Base-by-base conservation (phyloP, 2,113 vertebrate genomes). In the Grus americana region DNA sequence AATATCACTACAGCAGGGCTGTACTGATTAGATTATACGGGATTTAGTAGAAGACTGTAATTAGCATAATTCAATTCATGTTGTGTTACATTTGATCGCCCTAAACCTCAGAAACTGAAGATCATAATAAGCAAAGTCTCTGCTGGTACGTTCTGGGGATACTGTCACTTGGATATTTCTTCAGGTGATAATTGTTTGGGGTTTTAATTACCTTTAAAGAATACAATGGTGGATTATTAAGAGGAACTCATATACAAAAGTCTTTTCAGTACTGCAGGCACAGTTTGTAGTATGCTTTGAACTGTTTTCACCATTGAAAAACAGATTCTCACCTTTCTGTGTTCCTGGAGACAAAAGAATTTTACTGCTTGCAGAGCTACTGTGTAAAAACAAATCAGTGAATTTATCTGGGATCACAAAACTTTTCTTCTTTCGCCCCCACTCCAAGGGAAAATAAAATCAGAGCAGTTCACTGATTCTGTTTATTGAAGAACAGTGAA, bases 31-130 rank as follows among this genome's bases (percentile, higher is more conserved):
- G 78, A 66, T 91, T 86, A 57, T 2, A 0, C 1, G 4, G 32
- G 40, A 72, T 79, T 85, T 86, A 82, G 34, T 38, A 73, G 62
- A 82, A 72, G 71, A 71, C 26, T 7, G 3, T 76, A 50, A 94
- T 95, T 76, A 88, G 22, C 47, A 73, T 79, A 94, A 87, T 95
- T 84, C 32, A 66, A 10, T 88, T 93, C 23, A 29, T 52, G 16
- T 27, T 59, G 55, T 57, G 36, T 49, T 94, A 58, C 7, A 0
- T 92, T 86, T 59, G 29, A 70, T 91, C 8, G 15, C 62, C 59
- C 38, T 88, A 15, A 73, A 82, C 44, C 62, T 85, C 62, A 57
- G 75, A 86, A 81, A 72, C 16, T 36, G 46, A 59, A 65, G 36
- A 38, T 81, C 7, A 8, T 68, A 16, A 58, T 92, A 84, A 93